Evolutionary conservation across 37 sponge, comb jelly and placozoan genomes (phyloP).

Genomic region (Aplysina aerophoba): DNA sequence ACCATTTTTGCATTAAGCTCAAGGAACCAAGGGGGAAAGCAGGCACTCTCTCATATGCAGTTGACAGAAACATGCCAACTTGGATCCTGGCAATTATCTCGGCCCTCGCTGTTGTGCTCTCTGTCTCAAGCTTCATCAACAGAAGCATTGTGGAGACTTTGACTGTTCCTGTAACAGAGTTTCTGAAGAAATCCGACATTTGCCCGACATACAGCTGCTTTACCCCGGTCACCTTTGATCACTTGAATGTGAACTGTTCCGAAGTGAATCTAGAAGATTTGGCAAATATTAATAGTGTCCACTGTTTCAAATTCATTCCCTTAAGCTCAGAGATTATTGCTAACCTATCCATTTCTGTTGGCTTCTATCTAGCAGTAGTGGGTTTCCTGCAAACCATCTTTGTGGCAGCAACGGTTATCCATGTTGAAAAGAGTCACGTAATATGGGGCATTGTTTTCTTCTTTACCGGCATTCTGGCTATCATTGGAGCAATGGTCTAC

Average conservation of each 20-base stretch:
- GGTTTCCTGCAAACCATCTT: conserved; percentile 37
- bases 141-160: background rate
- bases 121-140: conserved; percentile 47
- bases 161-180: background rate
- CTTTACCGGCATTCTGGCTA: background rate
- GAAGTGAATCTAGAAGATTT: background rate
- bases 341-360: conserved; percentile 42
- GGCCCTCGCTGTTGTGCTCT: conserved; percentile 35
- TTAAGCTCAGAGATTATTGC: conserved; percentile 48
- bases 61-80: conserved; percentile 21
- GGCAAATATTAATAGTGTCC: background rate
- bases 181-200: background rate
- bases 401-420: conserved; percentile 9
- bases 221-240: background rate
- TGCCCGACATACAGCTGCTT: conserved; percentile 37
- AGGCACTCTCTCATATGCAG: background rate
- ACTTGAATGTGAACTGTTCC: background rate
- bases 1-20: conserved; percentile 48
- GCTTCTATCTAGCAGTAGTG: conserved; percentile 51
- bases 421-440: conserved; percentile 13
- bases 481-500: conserved; percentile 11
- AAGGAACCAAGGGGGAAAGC: background rate
- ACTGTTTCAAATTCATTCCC: conserved; percentile 58
- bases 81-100: conserved; percentile 38
- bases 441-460: conserved; percentile 55